Evolutionary conservation across 2,797 vertebrate species (phyloP).

Genomic region (Podargus strigoides): DNA sequence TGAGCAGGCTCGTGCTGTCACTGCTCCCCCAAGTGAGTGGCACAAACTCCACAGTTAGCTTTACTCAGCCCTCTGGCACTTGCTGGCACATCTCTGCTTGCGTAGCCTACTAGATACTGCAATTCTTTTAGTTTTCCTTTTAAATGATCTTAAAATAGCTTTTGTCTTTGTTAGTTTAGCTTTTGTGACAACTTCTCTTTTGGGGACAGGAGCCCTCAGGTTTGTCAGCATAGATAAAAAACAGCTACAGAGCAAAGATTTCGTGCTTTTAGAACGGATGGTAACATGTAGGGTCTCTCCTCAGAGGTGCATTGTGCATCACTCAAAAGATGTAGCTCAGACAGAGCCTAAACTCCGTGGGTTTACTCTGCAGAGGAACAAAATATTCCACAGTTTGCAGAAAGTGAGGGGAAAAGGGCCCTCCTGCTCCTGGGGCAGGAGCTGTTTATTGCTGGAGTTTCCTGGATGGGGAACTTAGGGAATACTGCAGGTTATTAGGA

Average conservation of each 20-base stretch:
- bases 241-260: not conserved
- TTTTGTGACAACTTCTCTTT: not conserved
- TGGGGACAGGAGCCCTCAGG: not conserved
- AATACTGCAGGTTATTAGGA: not conserved
- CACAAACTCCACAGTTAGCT: not conserved
- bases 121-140: not conserved
- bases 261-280: not conserved
- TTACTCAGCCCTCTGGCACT: not conserved
- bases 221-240: not conserved
- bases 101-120: constrained; percentile 31
- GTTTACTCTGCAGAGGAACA: not conserved
- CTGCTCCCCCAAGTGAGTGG: not conserved
- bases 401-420: not conserved
- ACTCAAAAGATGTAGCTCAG: not conserved
- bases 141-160: not conserved
- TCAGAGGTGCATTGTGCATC: not conserved
- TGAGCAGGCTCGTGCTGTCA: not conserved
- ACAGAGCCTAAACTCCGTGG: not conserved
- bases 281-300: not conserved
- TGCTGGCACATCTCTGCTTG: constrained; percentile 63
- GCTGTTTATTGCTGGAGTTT: not conserved
- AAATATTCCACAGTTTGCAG: not conserved
- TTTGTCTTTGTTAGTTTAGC: not conserved
- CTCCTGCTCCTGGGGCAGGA: not conserved
- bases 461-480: not conserved